Percentiles rank a stretch among this genome's conserved stretches.
Conservation (phyloP, 2,888 invertebrate genomes). For the Euphydryas editha region DNA sequence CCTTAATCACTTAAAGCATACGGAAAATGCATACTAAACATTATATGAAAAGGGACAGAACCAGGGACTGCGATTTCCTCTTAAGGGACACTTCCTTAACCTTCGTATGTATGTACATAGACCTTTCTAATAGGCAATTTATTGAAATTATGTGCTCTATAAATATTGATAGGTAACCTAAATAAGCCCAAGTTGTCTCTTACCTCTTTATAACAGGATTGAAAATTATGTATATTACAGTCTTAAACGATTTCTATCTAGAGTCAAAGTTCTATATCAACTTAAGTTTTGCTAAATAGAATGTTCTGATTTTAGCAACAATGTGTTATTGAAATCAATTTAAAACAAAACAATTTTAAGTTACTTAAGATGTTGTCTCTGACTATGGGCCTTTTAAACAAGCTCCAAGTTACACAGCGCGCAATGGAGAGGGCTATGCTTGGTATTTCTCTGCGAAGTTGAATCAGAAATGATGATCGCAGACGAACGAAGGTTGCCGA, state of each 20-base stretch:
- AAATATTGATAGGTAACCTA: slow-evolving; percentile 17
- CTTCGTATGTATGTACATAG: slow-evolving; percentile 11
- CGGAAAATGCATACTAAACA: slow-evolving; percentile 19
- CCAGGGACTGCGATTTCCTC: slow-evolving; percentile 19
- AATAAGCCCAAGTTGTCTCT: background rate
- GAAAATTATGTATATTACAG: background rate
- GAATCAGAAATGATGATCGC: too few species aligned
- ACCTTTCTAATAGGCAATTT: slow-evolving; percentile 23
- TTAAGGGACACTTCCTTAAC: slow-evolving; percentile 18
- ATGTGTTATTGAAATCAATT: too few species aligned
- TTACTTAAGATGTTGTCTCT: too few species aligned
- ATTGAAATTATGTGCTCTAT: slow-evolving; percentile 23
- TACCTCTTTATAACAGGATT: background rate
- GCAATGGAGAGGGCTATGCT: too few species aligned
- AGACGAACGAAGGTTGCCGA: too few species aligned
- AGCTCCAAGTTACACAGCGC: too few species aligned
- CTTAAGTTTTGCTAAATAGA: too few species aligned
- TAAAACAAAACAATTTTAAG: too few species aligned
- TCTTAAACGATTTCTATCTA: background rate
- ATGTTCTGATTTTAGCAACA: too few species aligned
- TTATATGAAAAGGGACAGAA: slow-evolving; percentile 18
- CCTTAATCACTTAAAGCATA: background rate
- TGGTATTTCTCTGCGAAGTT: too few species aligned
- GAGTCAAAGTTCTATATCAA: too few species aligned
- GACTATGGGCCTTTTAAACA: too few species aligned